phyloP scores from a whole-genome alignment of 1,140 invertebrate species.

The Diorhabda carinulata region DNA sequence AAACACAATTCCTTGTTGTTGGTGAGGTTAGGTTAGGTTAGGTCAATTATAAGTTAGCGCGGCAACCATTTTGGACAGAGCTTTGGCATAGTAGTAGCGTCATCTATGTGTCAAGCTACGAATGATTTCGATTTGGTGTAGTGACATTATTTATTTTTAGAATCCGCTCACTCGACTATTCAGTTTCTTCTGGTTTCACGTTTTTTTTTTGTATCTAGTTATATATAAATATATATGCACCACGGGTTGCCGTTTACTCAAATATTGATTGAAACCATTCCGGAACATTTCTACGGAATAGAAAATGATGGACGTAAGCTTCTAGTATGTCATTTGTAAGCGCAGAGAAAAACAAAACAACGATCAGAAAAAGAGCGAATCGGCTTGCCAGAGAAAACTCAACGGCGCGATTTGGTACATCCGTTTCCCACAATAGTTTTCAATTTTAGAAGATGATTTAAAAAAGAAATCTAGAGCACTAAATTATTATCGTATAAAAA shows the following conservation, averaged over 20 bases:
- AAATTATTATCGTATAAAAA: too few relatives aligned
- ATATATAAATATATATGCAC: background rate
- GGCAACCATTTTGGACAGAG: too few relatives aligned
- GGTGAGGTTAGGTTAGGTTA: too few relatives aligned
- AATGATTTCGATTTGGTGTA: too few relatives aligned
- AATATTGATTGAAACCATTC: conserved; percentile 2
- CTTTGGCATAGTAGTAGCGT: too few relatives aligned
- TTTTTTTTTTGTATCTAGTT: background rate
- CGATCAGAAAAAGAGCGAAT: background rate
- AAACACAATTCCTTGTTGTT: too few relatives aligned
- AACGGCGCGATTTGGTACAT: too few relatives aligned
- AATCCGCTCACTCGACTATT: background rate
- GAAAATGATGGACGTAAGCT: background rate
- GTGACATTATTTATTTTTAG: background rate
- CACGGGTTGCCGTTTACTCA: background rate
- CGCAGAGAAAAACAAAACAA: background rate
- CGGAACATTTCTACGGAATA: background rate
- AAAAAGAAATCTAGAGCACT: too few relatives aligned
- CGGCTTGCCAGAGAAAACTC: background rate
- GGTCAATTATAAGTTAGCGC: too few relatives aligned
- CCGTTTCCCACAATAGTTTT: too few relatives aligned
- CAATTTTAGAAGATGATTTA: too few relatives aligned
- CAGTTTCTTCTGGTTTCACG: background rate
- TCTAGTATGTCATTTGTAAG: conserved; percentile 2
- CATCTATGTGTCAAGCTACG: too few relatives aligned